Percentiles rank a stretch among this genome's conserved stretches.
These are phyloP conservation scores for Oryzias celebensis DNA, from an alignment of 2,113 vertebrate genomes.

Conservation along the genomic window DNA sequence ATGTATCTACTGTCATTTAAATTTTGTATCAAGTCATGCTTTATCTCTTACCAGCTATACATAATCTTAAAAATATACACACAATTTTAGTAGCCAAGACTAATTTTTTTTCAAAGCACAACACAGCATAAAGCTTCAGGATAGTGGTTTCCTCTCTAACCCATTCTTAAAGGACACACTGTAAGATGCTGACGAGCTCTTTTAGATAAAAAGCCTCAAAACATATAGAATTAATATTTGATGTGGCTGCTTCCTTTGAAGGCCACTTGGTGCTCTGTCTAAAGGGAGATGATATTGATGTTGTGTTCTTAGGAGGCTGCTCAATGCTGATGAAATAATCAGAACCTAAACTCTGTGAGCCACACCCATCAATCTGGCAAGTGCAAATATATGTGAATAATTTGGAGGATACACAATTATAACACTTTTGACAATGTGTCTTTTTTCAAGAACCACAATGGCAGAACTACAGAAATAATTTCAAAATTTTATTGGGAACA, in stretches of 20 bases:
- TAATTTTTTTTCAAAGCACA: slow-evolving; percentile 45
- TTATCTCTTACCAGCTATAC: too few relatives aligned
- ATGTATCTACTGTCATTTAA: too few relatives aligned
- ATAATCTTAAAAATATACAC: too few relatives aligned
- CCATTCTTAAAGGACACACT: slow-evolving; percentile 54
- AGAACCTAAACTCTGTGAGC: slow-evolving; percentile 65
- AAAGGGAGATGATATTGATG: slow-evolving; percentile 84
- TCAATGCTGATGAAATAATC: slow-evolving; percentile 72
- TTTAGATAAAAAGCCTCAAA: slow-evolving; percentile 75
- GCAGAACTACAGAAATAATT: slow-evolving; percentile 7
- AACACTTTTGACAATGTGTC: slow-evolving; percentile 52
- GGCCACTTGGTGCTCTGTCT: slow-evolving; percentile 77
- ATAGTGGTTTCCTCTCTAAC: slow-evolving; percentile 57
- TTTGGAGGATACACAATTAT: slow-evolving; percentile 45
- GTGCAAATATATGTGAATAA: slow-evolving; percentile 70
- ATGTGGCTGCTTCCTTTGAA: slow-evolving; percentile 78
- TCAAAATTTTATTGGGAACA: slow-evolving; percentile 35
- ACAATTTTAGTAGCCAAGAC: too few relatives aligned
- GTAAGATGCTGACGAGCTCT: slow-evolving; percentile 72
- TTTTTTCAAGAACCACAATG: slow-evolving; percentile 60
- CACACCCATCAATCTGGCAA: slow-evolving; percentile 65
- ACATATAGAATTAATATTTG: slow-evolving; percentile 89
- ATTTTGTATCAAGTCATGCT: too few relatives aligned
- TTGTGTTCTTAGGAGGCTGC: slow-evolving; percentile 82
- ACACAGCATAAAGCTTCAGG: slow-evolving; percentile 35